Evolutionary conservation across 2,113 vertebrate species (phyloP).

Genomic region (Spheniscus mendiculus): DNA sequence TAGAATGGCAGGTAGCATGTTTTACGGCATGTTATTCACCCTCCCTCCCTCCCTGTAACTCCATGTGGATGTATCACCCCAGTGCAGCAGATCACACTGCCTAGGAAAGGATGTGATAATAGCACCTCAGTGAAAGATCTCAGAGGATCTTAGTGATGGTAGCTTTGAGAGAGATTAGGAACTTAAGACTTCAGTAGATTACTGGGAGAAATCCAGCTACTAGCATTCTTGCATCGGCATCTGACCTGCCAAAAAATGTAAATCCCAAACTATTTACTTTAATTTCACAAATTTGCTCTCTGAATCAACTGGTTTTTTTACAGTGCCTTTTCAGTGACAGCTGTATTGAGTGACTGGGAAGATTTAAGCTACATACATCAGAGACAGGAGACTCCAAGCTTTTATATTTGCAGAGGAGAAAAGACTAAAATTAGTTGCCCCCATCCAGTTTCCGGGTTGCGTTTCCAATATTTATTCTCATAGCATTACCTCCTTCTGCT

Average conservation of each 20-base stretch:
- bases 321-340: not conserved
- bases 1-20: not conserved
- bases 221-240: not conserved
- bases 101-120: not conserved
- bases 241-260: not conserved
- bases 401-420: not conserved
- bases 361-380: not conserved
- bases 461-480: slow-evolving; percentile 40
- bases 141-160: not conserved
- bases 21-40: not conserved
- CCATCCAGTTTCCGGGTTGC: not conserved
- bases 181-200: not conserved
- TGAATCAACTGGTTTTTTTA: not conserved
- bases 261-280: slow-evolving; percentile 1
- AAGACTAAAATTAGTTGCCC: not conserved
- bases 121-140: not conserved
- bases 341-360: not conserved
- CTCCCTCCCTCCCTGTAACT: not conserved
- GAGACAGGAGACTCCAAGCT: not conserved
- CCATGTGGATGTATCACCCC: not conserved
- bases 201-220: not conserved
- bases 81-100: not conserved
- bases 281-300: not conserved
- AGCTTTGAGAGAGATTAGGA: not conserved
- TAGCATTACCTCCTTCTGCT: not conserved